Percentiles rank a stretch among this genome's conserved stretches.
Evolutionary conservation across 2,113 vertebrate genomes (phyloP).

Genomic region (Heptranchias perlo): DNA sequence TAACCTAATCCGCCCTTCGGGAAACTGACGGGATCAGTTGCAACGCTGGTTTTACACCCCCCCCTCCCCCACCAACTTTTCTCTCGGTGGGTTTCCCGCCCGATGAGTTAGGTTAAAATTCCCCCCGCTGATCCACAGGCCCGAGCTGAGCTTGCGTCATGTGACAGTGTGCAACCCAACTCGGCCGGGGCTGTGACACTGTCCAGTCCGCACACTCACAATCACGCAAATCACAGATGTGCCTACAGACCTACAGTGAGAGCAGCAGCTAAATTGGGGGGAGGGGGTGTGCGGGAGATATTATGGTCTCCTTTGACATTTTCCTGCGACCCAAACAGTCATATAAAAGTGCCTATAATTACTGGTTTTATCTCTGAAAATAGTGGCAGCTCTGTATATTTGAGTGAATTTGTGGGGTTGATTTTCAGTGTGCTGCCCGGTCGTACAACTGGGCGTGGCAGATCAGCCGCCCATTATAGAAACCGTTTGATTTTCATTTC

Average conservation of each 20-base stretch:
- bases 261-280: too few relatives aligned
- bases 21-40: background rate
- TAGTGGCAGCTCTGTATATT: background rate
- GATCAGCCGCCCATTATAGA: background rate
- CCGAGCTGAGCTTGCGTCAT: too few relatives aligned
- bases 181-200: background rate
- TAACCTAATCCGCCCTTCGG: background rate
- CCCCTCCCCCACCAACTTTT: background rate
- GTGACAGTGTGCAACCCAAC: background rate
- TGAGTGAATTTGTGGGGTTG: background rate
- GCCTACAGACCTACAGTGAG: background rate
- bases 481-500: background rate
- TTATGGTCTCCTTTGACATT: background rate
- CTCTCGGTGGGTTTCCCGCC: background rate
- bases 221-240: background rate
- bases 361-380: background rate
- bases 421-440: background rate
- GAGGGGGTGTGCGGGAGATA: background rate
- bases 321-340: background rate
- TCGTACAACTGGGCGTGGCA: background rate
- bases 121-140: too few relatives aligned
- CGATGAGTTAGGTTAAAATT: too few relatives aligned
- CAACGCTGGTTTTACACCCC: background rate
- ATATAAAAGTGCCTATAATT: background rate
- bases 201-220: background rate